A percentile compares a stretch with the other conserved stretches of the same genome.
phyloP scores from a whole-genome alignment of 1,140 invertebrate genomes.

The Hycleus phaleratus region DNA sequence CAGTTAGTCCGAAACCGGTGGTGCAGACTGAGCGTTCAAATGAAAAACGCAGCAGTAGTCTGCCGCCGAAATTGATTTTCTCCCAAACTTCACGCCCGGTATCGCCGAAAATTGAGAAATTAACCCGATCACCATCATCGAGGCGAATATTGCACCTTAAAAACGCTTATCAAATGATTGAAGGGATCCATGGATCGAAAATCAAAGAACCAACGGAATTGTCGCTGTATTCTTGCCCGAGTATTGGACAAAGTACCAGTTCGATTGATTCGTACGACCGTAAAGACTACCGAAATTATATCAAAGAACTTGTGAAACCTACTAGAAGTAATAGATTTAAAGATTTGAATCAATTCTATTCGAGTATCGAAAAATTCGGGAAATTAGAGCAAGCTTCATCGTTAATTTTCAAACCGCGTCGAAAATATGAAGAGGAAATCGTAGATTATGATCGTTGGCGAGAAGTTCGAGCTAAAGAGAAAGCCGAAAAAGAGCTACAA shows the following conservation, averaged over 20 bases:
- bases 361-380: constrained; percentile 75
- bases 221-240: constrained; percentile 33
- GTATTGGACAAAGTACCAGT: constrained; percentile 21
- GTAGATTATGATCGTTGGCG: constrained; percentile 85
- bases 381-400: constrained; percentile 72
- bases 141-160: constrained; percentile 49
- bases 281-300: constrained; percentile 60
- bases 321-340: constrained; percentile 72
- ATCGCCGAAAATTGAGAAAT: constrained; percentile 37
- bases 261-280: constrained; percentile 27
- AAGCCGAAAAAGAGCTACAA: constrained; percentile 73
- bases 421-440: constrained; percentile 66
- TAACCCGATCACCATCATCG: constrained; percentile 55
- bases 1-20: constrained; percentile 31
- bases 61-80: constrained; percentile 46
- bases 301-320: constrained; percentile 63
- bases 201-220: constrained; percentile 5
- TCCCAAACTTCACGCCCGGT: constrained; percentile 27
- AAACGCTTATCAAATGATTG: constrained; percentile 36
- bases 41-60: constrained; percentile 46
- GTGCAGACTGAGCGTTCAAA: constrained; percentile 23
- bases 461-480: constrained; percentile 66
- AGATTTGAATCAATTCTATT: constrained; percentile 79
- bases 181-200: constrained; percentile 26
- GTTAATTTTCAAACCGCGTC: constrained; percentile 59